These are phyloP conservation scores for Ataeniobius toweri DNA, from an alignment of 2,797 vertebrate species.

Conservation along the genomic window DNA sequence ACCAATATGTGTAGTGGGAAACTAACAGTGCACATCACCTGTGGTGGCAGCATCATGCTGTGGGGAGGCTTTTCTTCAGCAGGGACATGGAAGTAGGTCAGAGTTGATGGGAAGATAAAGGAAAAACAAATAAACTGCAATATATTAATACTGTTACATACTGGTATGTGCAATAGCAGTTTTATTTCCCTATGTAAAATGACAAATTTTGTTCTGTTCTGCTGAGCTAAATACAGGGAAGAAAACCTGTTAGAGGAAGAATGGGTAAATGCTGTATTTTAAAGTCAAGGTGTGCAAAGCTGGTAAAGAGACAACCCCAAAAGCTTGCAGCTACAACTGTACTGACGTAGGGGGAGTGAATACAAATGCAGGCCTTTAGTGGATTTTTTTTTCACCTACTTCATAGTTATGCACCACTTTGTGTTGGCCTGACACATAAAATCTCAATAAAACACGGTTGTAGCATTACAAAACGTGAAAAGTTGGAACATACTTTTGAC, in stretches of 20 bases:
- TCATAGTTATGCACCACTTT: background rate
- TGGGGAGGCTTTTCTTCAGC: background rate
- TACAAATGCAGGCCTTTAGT: too few relatives aligned
- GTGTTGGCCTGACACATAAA: background rate
- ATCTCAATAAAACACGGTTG: background rate
- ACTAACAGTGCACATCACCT: background rate
- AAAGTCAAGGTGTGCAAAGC: background rate
- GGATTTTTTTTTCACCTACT: background rate
- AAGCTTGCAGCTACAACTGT: too few relatives aligned
- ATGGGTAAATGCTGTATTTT: background rate
- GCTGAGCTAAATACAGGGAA: background rate
- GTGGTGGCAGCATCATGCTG: background rate
- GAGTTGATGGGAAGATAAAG: background rate
- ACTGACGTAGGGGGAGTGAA: too few relatives aligned
- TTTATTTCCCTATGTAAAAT: too few relatives aligned
- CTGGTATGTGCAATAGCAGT: too few relatives aligned
- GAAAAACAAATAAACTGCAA: too few relatives aligned
- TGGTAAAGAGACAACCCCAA: background rate
- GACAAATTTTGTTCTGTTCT: too few relatives aligned
- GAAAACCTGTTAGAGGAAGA: background rate
- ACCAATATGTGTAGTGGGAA: background rate
- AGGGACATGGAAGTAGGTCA: background rate
- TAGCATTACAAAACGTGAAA: background rate
- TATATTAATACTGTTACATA: too few relatives aligned
- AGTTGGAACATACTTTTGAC: background rate